A percentile compares a stretch with the other conserved stretches of the same genome.
phyloP scores from a whole-genome alignment of 2,797 vertebrate genomes.

The Cynopterus sphinx region DNA sequence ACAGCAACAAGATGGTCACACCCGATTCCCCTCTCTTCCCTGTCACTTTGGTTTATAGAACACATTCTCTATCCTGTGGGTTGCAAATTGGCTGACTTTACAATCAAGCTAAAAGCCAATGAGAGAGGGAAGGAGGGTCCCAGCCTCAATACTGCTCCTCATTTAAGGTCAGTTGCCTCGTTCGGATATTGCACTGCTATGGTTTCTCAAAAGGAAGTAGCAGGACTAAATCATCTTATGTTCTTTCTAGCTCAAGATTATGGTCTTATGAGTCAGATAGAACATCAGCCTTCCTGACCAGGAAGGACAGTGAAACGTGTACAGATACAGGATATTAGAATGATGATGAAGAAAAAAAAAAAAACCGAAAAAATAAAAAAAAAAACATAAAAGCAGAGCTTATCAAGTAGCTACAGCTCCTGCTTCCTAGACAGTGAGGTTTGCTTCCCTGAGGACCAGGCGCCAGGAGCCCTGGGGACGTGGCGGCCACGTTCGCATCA shows the following conservation, averaged over 20 bases:
- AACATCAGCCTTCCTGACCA: background rate
- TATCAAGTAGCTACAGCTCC: constrained; percentile 30
- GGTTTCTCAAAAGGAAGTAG: background rate
- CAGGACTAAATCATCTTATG: background rate
- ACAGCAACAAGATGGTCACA: background rate
- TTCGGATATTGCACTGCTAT: background rate
- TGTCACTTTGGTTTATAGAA: background rate
- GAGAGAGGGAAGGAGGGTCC: background rate
- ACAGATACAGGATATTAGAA: constrained; percentile 48
- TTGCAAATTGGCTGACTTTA: background rate
- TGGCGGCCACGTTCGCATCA: background rate
- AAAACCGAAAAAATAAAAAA: background rate
- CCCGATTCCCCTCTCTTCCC: no score
- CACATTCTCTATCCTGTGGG: background rate
- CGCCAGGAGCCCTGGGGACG: background rate
- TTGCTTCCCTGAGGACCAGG: background rate
- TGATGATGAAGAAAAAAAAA: constrained; percentile 36
- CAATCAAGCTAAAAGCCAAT: background rate
- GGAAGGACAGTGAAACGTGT: background rate
- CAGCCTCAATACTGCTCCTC: background rate
- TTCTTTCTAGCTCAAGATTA: background rate
- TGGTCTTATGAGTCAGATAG: constrained; percentile 35
- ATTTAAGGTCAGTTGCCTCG: background rate
- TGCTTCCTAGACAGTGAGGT: constrained; percentile 5
- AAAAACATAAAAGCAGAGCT: background rate